Percentiles rank a stretch among this genome's conserved stretches.
phyloP scores from a whole-genome alignment of 2,888 invertebrate genomes.

The Strigamia maritima region DNA sequence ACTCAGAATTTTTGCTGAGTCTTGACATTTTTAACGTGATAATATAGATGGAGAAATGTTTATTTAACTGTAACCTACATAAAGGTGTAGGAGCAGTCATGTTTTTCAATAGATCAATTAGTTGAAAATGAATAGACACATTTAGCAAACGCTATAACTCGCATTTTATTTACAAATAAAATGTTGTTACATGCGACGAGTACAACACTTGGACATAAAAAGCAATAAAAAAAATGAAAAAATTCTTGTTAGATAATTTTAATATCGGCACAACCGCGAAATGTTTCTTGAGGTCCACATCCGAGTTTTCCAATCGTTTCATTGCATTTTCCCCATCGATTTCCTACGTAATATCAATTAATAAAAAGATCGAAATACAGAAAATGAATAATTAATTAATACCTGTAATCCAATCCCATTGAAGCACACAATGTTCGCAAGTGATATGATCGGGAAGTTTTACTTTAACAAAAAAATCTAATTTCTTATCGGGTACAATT shows the following conservation, averaged over 20 bases:
- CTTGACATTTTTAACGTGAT: too few species aligned
- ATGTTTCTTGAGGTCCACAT: constrained; percentile 41
- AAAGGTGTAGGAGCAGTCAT: background rate
- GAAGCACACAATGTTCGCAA: constrained; percentile 59
- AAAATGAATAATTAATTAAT: constrained; percentile 36
- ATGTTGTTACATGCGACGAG: too few species aligned
- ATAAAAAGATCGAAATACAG: background rate
- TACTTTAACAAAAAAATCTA: constrained; percentile 43
- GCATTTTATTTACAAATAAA: too few species aligned
- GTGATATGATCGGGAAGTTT: constrained; percentile 54
- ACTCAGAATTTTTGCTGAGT: background rate
- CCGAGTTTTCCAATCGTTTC: constrained; percentile 36
- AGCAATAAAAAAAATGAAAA: too few species aligned
- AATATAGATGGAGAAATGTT: too few species aligned
- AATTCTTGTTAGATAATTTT: background rate
- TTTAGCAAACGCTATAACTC: too few species aligned
- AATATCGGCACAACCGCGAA: constrained; percentile 40
- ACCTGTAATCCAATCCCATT: constrained; percentile 59
- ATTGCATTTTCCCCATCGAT: constrained; percentile 39
- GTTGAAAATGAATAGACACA: too few species aligned
- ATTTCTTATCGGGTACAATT: background rate
- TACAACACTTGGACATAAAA: too few species aligned
- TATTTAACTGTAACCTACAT: too few species aligned
- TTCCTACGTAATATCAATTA: constrained; percentile 16
- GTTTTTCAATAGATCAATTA: too few species aligned